These are phyloP conservation scores for Chouioia cunea DNA, from an alignment of 2,888 invertebrate species.

Conservation along the genomic window DNA sequence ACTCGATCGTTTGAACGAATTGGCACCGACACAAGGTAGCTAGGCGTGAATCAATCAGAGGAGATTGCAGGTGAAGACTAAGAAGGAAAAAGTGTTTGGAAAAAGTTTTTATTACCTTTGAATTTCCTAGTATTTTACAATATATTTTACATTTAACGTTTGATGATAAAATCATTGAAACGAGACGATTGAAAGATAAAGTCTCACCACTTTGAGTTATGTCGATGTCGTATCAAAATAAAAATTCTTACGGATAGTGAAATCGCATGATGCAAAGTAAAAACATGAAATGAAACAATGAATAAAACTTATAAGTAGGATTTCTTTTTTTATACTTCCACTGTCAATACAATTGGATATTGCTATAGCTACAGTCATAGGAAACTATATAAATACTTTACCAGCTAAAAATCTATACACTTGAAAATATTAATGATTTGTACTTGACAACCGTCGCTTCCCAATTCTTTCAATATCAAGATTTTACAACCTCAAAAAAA, in stretches of 20 bases:
- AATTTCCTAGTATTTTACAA: conserved; percentile 38
- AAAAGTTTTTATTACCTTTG: conserved; percentile 31
- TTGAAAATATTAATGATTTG: conserved; percentile 41
- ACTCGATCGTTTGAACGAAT: too few species aligned
- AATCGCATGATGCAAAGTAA: conserved; percentile 1
- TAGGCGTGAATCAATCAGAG: too few species aligned
- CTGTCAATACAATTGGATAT: conserved; percentile 30
- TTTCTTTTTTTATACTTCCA: conserved; percentile 14
- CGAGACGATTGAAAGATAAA: conserved; percentile 5
- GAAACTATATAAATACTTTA: conserved; percentile 43
- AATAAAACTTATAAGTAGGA: too few species aligned
- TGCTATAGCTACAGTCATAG: conserved; percentile 40
- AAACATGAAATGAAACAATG: conserved; percentile 8
- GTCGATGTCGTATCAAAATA: neutral
- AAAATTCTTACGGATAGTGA: neutral
- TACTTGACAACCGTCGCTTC: conserved; percentile 44
- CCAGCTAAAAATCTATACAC: conserved; percentile 41
- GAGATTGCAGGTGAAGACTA: too few species aligned
- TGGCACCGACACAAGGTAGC: too few species aligned
- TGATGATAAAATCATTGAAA: conserved; percentile 20
- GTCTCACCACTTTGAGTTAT: neutral
- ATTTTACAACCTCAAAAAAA: conserved; percentile 41
- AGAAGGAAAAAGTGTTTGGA: conserved; percentile 2
- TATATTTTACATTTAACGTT: conserved; percentile 34
- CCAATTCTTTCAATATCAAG: conserved; percentile 32